Percentiles rank a stretch among this genome's conserved stretches.
phyloP scores from a whole-genome alignment of 2,888 invertebrate species.

The Pristionchus maxplancki region DNA sequence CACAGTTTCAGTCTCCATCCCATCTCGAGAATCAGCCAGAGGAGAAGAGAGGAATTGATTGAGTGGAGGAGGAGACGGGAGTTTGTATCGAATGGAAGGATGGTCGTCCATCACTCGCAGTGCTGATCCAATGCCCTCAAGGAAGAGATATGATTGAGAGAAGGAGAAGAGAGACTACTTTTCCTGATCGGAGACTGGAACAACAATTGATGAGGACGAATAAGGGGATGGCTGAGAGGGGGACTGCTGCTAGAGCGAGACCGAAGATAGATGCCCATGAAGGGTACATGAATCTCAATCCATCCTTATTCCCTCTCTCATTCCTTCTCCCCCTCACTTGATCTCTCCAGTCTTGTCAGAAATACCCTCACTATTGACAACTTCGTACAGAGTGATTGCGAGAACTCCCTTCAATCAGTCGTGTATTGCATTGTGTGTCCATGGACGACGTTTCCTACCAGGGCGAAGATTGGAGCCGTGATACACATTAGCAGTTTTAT shows the following conservation, averaged over 20 bases:
- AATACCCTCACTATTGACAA: not conserved
- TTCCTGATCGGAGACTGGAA: not conserved
- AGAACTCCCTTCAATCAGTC: conserved; percentile 3
- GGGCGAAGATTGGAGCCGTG: conserved; percentile 8
- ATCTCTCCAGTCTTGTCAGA: not conserved
- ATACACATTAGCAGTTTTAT: not conserved
- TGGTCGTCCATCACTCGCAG: not conserved
- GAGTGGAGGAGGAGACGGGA: not conserved
- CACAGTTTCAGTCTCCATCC: not conserved
- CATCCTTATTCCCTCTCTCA: not conserved
- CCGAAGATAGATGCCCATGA: not conserved
- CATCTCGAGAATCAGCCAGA: not conserved
- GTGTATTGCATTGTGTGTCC: not conserved
- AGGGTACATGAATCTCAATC: not conserved
- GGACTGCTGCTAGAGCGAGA: conserved; percentile 41
- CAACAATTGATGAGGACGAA: not conserved
- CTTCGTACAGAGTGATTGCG: not conserved
- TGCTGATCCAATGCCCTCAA: not conserved
- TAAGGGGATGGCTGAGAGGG: not conserved
- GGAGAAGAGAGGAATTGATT: not conserved
- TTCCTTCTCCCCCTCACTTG: not conserved
- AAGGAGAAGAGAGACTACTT: too few species aligned
- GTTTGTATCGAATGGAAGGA: conserved; percentile 31
- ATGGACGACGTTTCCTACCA: not conserved
- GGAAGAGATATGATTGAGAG: not conserved